Conservation (phyloP, 2,888 invertebrate species). For the Malacosoma neustria region DNA sequence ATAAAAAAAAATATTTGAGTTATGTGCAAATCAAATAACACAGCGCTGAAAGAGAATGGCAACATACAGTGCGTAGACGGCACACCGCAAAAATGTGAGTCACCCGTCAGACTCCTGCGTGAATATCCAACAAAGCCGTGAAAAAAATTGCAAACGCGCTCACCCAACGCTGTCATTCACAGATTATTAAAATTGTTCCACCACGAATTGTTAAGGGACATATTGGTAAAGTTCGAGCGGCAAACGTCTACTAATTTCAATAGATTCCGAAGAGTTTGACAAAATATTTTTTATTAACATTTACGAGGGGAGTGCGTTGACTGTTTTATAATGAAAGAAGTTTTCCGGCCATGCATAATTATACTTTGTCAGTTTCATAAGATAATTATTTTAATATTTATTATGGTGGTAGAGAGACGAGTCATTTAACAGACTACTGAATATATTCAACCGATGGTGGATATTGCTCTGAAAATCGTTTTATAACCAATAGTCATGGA, state of each 20-base stretch:
- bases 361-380: too few species aligned
- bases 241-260: constrained; percentile 5
- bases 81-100: constrained; percentile 19
- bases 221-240: constrained; percentile 52
- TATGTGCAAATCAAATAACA: too few species aligned
- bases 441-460: too few species aligned
- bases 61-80: constrained; percentile 4
- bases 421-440: too few species aligned
- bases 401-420: too few species aligned
- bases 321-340: too few species aligned
- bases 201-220: constrained; percentile 37
- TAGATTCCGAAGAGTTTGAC: constrained; percentile 21
- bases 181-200: constrained; percentile 60
- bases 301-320: too few species aligned
- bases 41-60: constrained; percentile 1
- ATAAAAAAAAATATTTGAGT: too few species aligned
- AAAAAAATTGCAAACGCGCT: constrained; percentile 33
- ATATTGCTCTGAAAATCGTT: too few species aligned
- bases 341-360: too few species aligned
- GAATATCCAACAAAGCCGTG: constrained; percentile 33
- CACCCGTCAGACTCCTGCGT: constrained; percentile 25
- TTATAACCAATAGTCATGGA: too few species aligned
- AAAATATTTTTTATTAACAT: not conserved
- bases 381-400: too few species aligned
- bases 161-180: constrained; percentile 30